phyloP scores from a whole-genome alignment of 2,888 invertebrate species.

The Bombyx huttoni region DNA sequence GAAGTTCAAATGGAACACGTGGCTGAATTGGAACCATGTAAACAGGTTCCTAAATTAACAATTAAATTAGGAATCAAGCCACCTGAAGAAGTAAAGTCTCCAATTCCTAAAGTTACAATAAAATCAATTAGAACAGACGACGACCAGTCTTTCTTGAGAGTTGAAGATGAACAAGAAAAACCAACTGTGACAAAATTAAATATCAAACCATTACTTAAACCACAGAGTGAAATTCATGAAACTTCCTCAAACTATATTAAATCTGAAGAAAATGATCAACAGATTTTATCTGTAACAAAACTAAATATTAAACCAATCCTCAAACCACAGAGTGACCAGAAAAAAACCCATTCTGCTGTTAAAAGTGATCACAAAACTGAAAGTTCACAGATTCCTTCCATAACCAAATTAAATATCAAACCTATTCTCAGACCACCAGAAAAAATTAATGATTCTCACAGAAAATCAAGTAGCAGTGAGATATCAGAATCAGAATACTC shows the following conservation, averaged over 20 bases:
- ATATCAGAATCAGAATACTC: conserved; percentile 68
- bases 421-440: conserved; percentile 60
- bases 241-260: conserved; percentile 13
- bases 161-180: conserved; percentile 22
- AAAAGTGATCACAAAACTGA: conserved; percentile 24
- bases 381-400: conserved; percentile 31
- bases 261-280: conserved; percentile 21
- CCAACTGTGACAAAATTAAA: conserved; percentile 43
- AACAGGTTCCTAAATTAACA: conserved; percentile 65
- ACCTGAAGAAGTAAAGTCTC: conserved; percentile 45
- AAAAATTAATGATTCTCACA: conserved; percentile 55
- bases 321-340: conserved; percentile 24
- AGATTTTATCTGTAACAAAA: conserved; percentile 48
- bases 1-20: conserved; percentile 6
- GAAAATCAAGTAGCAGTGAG: conserved; percentile 67
- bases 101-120: conserved; percentile 55
- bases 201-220: conserved; percentile 58
- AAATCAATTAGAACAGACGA: conserved; percentile 43
- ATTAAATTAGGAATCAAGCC: conserved; percentile 55
- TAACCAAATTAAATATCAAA: conserved; percentile 64
- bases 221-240: conserved; percentile 29
- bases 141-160: conserved; percentile 16
- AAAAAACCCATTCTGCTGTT: conserved; percentile 25
- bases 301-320: conserved; percentile 61
- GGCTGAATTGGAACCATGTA: conserved; percentile 28